Conservation (phyloP, 64 coral and sea anemone genomes). For the Cladopsammia gracilis region DNA sequence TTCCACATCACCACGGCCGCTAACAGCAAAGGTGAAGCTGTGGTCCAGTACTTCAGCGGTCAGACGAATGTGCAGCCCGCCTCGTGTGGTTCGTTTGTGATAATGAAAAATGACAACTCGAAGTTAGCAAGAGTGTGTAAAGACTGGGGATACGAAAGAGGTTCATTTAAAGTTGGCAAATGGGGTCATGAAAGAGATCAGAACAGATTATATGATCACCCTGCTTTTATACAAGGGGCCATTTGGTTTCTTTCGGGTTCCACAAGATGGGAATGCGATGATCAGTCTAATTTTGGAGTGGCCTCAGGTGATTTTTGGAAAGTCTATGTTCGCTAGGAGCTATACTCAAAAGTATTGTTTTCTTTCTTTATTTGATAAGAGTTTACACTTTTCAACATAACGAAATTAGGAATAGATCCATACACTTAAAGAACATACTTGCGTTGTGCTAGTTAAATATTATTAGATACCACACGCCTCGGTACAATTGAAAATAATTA, state of each 20-base stretch:
- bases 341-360: too few species aligned
- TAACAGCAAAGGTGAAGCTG: background rate
- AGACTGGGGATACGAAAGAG: background rate
- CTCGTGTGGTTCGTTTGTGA: background rate
- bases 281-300: background rate
- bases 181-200: background rate
- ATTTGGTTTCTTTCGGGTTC: background rate
- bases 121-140: background rate
- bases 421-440: too few species aligned
- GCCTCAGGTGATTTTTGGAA: background rate
- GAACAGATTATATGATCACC: background rate
- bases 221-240: background rate
- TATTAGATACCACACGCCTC: too few species aligned
- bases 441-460: too few species aligned
- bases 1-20: slow-evolving; percentile 21
- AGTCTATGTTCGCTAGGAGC: background rate
- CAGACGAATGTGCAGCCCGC: background rate
- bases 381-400: too few species aligned
- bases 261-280: slow-evolving; percentile 1
- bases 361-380: too few species aligned
- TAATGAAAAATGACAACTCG: background rate
- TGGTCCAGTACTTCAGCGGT: background rate
- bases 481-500: too few species aligned
- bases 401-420: too few species aligned
- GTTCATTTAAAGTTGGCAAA: background rate